Evolutionary conservation across 1,140 invertebrate genomes (phyloP).

Genomic region (Achatina immaculata): DNA sequence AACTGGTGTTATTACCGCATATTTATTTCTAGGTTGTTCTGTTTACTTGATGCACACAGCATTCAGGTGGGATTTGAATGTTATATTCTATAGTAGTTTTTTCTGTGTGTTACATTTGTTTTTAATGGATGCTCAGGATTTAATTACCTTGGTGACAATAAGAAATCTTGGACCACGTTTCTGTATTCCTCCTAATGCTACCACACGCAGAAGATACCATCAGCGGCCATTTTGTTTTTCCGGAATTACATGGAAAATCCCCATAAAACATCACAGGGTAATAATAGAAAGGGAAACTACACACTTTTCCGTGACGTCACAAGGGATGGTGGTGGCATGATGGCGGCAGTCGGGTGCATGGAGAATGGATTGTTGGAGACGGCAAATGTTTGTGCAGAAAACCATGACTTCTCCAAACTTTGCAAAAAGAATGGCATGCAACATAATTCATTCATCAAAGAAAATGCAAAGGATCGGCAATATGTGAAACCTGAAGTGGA

Average conservation of each 20-base stretch:
- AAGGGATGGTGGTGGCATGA: constrained; percentile 60
- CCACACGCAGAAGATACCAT: not conserved
- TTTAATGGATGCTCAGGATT: no score
- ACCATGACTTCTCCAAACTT: constrained; percentile 42
- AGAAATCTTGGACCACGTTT: no score
- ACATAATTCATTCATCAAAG: constrained; percentile 44
- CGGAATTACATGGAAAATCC: constrained; percentile 46
- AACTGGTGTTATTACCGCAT: no score
- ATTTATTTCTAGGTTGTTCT: no score
- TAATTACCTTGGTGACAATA: no score
- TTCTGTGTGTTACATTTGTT: no score
- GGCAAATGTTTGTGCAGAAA: constrained; percentile 42
- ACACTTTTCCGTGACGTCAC: constrained; percentile 54
- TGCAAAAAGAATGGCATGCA: constrained; percentile 57
- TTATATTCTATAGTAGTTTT: no score
- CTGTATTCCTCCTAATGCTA: not conserved
- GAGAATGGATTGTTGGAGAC: constrained; percentile 50
- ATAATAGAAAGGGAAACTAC: constrained; percentile 48
- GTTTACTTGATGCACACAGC: no score
- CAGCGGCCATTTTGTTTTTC: constrained; percentile 14
- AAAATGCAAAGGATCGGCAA: constrained; percentile 41
- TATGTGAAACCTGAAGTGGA: not conserved
- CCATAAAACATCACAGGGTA: constrained; percentile 46
- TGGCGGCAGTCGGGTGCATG: constrained; percentile 61
- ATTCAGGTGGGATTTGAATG: no score